phyloP scores from a whole-genome alignment of 35 echinoderm and acorn worm genomes.

The Apostichopus japonicus region DNA sequence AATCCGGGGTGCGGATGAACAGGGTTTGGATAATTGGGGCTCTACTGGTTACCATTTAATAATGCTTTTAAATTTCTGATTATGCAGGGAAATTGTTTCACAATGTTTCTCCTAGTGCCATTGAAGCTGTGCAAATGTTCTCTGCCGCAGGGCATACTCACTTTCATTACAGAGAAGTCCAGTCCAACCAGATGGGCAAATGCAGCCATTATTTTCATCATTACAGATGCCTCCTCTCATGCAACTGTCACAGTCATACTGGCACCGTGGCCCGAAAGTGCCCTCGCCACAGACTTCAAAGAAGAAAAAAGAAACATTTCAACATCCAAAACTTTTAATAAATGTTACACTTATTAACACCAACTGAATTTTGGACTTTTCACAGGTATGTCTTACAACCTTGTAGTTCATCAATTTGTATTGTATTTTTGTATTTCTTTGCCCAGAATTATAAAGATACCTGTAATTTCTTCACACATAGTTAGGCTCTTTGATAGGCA shows the following conservation, averaged over 20 bases:
- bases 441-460: background rate
- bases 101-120: no score
- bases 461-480: background rate
- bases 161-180: conserved; percentile 93
- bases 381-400: background rate
- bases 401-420: background rate
- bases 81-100: no score
- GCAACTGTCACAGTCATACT: conserved; percentile 71
- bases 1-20: no score
- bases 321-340: background rate
- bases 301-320: background rate
- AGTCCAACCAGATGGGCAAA: conserved; percentile 78
- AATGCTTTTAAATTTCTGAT: no score
- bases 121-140: no score
- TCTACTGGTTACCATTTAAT: no score
- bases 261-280: conserved; percentile 74
- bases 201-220: conserved; percentile 58
- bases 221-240: conserved; percentile 76
- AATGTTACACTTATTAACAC: background rate
- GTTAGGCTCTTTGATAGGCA: background rate
- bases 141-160: conserved; percentile 42
- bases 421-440: no score
- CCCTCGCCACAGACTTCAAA: conserved; percentile 55
- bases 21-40: no score
- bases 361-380: background rate